Percentiles rank a stretch among this genome's conserved stretches.
Evolutionary conservation across 1,140 invertebrate species (phyloP).

Genomic region (Bombus sylvicola): DNA sequence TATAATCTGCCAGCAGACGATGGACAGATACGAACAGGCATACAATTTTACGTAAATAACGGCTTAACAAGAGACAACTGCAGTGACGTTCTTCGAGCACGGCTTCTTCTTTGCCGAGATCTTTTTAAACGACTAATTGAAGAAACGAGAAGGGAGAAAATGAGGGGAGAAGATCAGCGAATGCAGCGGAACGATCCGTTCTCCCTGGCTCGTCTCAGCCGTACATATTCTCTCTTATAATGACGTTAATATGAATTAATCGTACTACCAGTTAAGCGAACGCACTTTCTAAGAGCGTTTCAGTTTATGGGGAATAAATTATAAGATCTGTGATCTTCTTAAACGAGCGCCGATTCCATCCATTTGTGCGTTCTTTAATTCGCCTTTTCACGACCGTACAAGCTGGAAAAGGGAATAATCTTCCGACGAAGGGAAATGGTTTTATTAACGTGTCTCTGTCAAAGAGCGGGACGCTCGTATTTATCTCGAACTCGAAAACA

Average conservation of each 20-base stretch:
- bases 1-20: not conserved
- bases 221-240: conserved; percentile 35
- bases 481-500: not conserved
- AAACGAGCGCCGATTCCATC: not conserved
- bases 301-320: conserved; percentile 49
- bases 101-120: conserved; percentile 22
- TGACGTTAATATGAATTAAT: conserved; percentile 53
- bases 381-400: conserved; percentile 24
- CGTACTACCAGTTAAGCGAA: conserved; percentile 34
- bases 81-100: not conserved
- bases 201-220: not conserved
- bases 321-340: conserved; percentile 29
- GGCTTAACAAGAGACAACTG: not conserved
- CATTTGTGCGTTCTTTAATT: conserved; percentile 41
- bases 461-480: not conserved
- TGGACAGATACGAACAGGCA: not conserved
- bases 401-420: conserved; percentile 18
- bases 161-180: not conserved
- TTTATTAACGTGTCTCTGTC: not conserved
- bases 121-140: conserved; percentile 56
- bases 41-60: not conserved
- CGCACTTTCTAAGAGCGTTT: not conserved
- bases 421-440: conserved; percentile 1
- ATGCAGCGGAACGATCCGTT: conserved; percentile 41
- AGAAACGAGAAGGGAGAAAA: conserved; percentile 25